phyloP scores from a whole-genome alignment of 2,113 vertebrate genomes.

The Prinia subflava region DNA sequence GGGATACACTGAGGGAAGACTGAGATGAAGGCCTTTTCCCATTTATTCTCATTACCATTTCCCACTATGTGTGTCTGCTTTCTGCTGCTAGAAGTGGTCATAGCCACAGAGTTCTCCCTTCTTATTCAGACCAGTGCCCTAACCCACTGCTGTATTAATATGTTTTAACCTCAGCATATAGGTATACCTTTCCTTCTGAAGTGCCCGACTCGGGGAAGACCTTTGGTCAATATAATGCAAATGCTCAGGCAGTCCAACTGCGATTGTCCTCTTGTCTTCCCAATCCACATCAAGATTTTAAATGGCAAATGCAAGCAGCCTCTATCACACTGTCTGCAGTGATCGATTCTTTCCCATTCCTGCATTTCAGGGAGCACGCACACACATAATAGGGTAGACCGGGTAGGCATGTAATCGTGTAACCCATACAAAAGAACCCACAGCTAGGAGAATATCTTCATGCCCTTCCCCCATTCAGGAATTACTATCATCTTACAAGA shows the following conservation, averaged over 20 bases:
- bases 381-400: neutral
- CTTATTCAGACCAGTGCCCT: neutral
- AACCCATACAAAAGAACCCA: neutral
- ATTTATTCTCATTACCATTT: neutral
- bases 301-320: neutral
- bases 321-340: neutral
- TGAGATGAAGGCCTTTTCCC: neutral
- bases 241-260: neutral
- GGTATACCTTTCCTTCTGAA: neutral
- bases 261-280: neutral
- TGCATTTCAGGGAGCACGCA: neutral
- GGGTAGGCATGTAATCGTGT: neutral
- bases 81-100: neutral
- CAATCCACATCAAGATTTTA: neutral
- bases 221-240: neutral
- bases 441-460: neutral
- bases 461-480: conserved; percentile 34
- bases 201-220: neutral
- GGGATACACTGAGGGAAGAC: neutral
- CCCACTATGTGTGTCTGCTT: neutral
- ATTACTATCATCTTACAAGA: conserved; percentile 36
- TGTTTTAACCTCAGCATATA: neutral
- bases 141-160: neutral
- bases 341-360: neutral
- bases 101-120: neutral